Base-by-base conservation (phyloP, 2,888 invertebrate genomes). In the Gymnoscelis rufifasciata region DNA sequence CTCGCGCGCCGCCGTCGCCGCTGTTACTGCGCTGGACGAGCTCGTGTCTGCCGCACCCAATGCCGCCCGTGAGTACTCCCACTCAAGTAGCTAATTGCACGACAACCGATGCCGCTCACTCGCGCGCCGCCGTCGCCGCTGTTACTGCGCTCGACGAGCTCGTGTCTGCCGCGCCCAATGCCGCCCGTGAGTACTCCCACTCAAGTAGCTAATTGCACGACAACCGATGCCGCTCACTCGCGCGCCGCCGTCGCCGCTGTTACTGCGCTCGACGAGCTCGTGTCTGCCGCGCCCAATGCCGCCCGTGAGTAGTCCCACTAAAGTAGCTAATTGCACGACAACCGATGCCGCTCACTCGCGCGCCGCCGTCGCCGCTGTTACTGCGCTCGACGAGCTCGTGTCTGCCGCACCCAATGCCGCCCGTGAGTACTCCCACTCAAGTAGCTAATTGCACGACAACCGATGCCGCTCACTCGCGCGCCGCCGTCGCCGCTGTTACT, bases 381-480 rank as follows among this genome's bases (percentile, higher is more conserved):
- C 70, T 0, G 87, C 86, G 5, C 66, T 86, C 0, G 81, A 83
- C 38, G 80, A 81, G 4, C 70, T 88, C 1, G 71, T 86, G 0
- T 57, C 66, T 27, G 83, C 79, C 1, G 79, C 83, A 1, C 83
- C 84, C 0, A 59, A 68, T 0, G 51, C 62, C 3, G 74, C 75
- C 1, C 79, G 87, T 86, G 2, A 71, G 80, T 74, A n/a, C 8
- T 26, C 30, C 7, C 0, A 8, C 27, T 24, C n/a, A n/a, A n/a
- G n/a, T n/a, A n/a, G n/a, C n/a, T n/a, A n/a, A n/a, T n/a, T n/a
- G n/a, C n/a, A n/a, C n/a, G 0, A 68, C 74, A 0, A 5, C 47
- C 0, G 80, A 80, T 62, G 60, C 67, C 43, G 24, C 74, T 12
- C 76, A 82, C 56, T 62, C 73, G 11, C 56, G 69, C 8, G 80